These are phyloP conservation scores for Bactericera cockerelli DNA, from an alignment of 1,140 invertebrate species.

Conservation along the genomic window DNA sequence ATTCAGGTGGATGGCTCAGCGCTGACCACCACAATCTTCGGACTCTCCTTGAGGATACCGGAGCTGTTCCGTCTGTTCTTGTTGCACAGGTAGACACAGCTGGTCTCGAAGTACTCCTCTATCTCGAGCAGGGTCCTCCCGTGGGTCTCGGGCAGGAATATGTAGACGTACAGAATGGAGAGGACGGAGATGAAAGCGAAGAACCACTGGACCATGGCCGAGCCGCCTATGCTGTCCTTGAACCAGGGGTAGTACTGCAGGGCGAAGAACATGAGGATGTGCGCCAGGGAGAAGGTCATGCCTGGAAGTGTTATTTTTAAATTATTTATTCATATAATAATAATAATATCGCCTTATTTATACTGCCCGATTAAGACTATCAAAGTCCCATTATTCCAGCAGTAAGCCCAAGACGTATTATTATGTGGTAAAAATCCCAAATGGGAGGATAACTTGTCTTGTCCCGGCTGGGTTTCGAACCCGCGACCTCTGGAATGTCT, in stretches of 20 bases:
- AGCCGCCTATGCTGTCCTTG: slow-evolving; percentile 30
- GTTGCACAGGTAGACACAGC: slow-evolving; percentile 25
- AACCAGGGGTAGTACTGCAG: slow-evolving; percentile 34
- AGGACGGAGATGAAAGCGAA: slow-evolving; percentile 46
- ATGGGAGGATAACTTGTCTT: background rate
- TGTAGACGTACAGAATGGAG: slow-evolving; percentile 38
- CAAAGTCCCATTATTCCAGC: too few relatives aligned
- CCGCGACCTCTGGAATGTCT: too few relatives aligned
- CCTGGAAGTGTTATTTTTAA: too few relatives aligned
- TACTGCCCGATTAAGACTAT: too few relatives aligned
- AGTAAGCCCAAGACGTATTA: too few relatives aligned
- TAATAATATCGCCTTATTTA: too few relatives aligned
- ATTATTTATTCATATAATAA: too few relatives aligned
- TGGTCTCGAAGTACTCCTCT: slow-evolving; percentile 38
- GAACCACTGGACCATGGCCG: slow-evolving; percentile 46
- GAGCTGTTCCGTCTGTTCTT: background rate
- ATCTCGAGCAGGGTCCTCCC: slow-evolving; percentile 49
- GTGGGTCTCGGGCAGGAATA: slow-evolving; percentile 55
- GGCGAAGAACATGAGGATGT: slow-evolving; percentile 37
- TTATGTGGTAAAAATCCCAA: too few relatives aligned
- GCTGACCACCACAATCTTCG: too few relatives aligned
- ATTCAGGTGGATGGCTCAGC: too few relatives aligned
- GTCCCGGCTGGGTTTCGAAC: too few relatives aligned
- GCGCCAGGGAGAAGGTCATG: slow-evolving; percentile 33
- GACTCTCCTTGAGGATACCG: too few relatives aligned